Conservation (phyloP, 2,797 vertebrate genomes). For the Bufotes viridis region DNA sequence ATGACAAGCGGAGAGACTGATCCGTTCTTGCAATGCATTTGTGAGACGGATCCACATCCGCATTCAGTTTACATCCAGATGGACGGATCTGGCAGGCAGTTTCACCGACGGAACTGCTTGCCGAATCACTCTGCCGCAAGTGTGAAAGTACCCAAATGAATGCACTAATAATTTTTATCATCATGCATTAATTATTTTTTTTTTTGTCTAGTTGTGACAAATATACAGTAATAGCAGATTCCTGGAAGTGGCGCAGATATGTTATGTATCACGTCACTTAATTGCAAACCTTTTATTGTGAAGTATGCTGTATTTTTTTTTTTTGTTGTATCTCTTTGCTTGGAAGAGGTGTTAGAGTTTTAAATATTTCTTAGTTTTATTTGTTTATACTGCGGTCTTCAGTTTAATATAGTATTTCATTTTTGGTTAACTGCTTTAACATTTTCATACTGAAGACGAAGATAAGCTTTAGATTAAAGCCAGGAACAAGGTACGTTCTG, state of each 20-base stretch:
- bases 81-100: no score
- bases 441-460: neutral
- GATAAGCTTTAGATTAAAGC: slow-evolving; percentile 48
- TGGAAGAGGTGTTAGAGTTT: neutral
- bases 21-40: no score
- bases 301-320: neutral
- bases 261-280: neutral
- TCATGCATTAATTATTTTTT: neutral
- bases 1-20: no score
- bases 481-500: slow-evolving; percentile 30
- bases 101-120: no score
- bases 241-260: neutral
- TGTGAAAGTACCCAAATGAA: no score
- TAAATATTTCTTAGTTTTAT: neutral
- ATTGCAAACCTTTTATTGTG: neutral
- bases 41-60: no score
- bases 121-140: no score
- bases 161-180: neutral
- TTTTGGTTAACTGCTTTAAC: slow-evolving; percentile 30
- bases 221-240: neutral
- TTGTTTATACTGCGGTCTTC: slow-evolving; percentile 13
- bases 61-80: no score
- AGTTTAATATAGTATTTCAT: neutral
- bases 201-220: neutral
- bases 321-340: neutral